These are phyloP conservation scores for Catamblyrhynchus diadema DNA, from an alignment of 2,797 vertebrate species.

Conservation along the genomic window DNA sequence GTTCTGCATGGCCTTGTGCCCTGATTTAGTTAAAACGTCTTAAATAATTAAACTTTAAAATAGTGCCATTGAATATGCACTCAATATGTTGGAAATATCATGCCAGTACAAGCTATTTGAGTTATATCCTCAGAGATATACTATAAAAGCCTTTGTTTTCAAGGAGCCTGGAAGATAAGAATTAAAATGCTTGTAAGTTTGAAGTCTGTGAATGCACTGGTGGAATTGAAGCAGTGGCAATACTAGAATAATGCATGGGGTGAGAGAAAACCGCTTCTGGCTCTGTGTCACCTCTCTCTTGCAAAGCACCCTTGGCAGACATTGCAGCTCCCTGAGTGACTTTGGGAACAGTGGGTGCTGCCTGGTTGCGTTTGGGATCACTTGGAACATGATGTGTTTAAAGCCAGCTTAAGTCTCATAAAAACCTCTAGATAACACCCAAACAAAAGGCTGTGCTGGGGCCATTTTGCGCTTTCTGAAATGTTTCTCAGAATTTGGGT, in stretches of 20 bases:
- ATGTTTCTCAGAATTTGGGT: constrained; percentile 11
- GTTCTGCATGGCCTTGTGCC: neutral
- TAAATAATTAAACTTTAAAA: neutral
- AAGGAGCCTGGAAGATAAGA: neutral
- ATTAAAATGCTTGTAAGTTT: neutral
- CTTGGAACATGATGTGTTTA: neutral
- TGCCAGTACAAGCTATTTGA: neutral
- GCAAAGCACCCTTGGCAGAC: neutral
- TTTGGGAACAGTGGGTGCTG: neutral
- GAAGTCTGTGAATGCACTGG: neutral
- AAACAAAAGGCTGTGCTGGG: constrained; percentile 8
- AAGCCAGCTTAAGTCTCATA: neutral
- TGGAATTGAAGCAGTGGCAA: neutral
- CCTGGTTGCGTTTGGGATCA: neutral
- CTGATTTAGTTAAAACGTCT: neutral
- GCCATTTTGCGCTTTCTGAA: constrained; percentile 4
- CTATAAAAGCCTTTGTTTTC: neutral
- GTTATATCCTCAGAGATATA: neutral
- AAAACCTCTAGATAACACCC: neutral
- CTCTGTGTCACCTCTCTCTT: neutral
- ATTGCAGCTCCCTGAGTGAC: accelerated
- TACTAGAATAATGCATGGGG: neutral
- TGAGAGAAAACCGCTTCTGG: neutral
- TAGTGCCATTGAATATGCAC: neutral
- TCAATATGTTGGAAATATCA: accelerated